phyloP scores from a whole-genome alignment of 2,797 vertebrate genomes.

The Gouania willdenowi region DNA sequence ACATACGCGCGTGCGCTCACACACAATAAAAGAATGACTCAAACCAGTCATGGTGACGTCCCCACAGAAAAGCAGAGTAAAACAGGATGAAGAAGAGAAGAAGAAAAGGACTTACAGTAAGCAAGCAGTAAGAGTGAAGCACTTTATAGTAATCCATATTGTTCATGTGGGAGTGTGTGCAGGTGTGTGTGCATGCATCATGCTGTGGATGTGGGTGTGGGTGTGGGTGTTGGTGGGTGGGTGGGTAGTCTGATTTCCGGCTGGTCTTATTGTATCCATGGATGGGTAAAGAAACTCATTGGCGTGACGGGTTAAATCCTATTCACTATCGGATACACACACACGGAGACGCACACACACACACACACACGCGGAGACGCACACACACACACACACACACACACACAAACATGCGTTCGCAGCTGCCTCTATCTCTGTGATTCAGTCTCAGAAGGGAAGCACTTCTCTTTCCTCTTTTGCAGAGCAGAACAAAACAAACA shows the following conservation, averaged over 20 bases:
- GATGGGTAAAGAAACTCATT: constrained; percentile 75
- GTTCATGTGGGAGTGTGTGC: constrained; percentile 30
- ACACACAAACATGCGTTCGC: constrained; percentile 23
- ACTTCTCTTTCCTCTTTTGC: constrained; percentile 73
- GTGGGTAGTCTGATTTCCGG: constrained; percentile 69
- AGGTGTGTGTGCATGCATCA: constrained; percentile 9
- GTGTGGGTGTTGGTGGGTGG: too few species aligned
- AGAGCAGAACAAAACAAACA: constrained; percentile 77
- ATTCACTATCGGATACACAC: constrained; percentile 54
- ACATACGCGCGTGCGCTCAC: constrained; percentile 21
- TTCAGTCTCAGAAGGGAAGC: constrained; percentile 73
- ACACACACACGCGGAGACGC: constrained; percentile 12
- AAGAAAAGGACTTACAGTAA: constrained; percentile 28
- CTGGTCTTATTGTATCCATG: constrained; percentile 69
- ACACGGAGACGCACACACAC: constrained; percentile 18
- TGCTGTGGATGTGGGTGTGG: constrained; percentile 20
- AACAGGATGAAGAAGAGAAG: constrained; percentile 5
- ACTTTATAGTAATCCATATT: constrained; percentile 53
- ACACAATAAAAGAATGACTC: constrained; percentile 36
- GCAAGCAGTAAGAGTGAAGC: constrained; percentile 32
- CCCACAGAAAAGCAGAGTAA: constrained; percentile 30
- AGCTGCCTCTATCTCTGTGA: constrained; percentile 69
- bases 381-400: constrained; percentile 20
- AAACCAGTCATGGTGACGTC: constrained; percentile 8
- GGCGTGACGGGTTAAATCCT: constrained; percentile 76